These are phyloP conservation scores for Drosophila rhopaloa DNA, from an alignment of 1,140 invertebrate genomes.

Conservation along the genomic window DNA sequence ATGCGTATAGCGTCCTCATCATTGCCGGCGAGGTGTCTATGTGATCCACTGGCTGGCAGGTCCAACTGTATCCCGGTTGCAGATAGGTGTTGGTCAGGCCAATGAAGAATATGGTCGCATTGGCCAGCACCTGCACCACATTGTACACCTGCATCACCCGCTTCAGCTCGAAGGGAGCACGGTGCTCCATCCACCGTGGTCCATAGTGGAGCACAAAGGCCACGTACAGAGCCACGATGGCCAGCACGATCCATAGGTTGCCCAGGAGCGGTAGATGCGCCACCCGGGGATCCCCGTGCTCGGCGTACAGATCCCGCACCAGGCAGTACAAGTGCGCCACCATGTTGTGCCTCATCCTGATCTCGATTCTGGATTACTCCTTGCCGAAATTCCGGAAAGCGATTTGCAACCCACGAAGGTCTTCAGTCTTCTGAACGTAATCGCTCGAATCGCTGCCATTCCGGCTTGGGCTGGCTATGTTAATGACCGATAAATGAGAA, in stretches of 20 bases:
- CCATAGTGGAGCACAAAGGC: conserved; percentile 86
- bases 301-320: conserved; percentile 56
- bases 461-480: conserved; percentile 34
- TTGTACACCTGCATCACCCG: conserved; percentile 91
- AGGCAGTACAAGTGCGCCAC: conserved; percentile 45
- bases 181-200: conserved; percentile 90
- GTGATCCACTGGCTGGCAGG: conserved; percentile 88
- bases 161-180: conserved; percentile 89
- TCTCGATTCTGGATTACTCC: conserved; percentile 1
- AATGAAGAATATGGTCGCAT: conserved; percentile 88
- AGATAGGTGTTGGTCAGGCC: conserved; percentile 84
- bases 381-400: conserved; percentile 6
- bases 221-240: conserved; percentile 88
- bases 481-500: conserved; percentile 73
- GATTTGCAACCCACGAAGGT: conserved; percentile 36
- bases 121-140: conserved; percentile 89
- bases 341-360: conserved; percentile 59
- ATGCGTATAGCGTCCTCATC: conserved; percentile 87
- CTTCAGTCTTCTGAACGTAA: conserved; percentile 45
- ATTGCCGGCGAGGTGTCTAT: conserved; percentile 85
- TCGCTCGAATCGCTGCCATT: neutral
- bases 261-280: conserved; percentile 80
- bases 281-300: conserved; percentile 71
- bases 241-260: conserved; percentile 85
- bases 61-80: conserved; percentile 86